phyloP scores from a whole-genome alignment of 2,113 vertebrate species.

The Solea senegalensis region DNA sequence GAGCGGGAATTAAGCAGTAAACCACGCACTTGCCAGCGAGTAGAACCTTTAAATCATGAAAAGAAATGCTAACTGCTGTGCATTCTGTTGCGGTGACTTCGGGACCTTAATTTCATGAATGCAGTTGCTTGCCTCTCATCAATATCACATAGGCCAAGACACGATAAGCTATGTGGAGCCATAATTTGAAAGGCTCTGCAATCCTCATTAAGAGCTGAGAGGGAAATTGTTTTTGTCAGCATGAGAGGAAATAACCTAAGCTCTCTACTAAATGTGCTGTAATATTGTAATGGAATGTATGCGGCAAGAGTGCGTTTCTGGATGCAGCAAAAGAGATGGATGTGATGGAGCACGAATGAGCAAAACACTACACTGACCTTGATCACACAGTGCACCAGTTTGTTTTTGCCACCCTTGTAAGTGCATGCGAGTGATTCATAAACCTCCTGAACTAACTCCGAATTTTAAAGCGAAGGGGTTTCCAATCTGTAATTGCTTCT shows the following conservation, averaged over 20 bases:
- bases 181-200: slow-evolving; percentile 67
- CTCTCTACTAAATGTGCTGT: slow-evolving; percentile 60
- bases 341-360: slow-evolving; percentile 23
- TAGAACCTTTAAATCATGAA: slow-evolving; percentile 61
- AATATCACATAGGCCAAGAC: slow-evolving; percentile 61
- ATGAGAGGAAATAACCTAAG: slow-evolving; percentile 64
- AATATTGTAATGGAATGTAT: slow-evolving; percentile 61
- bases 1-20: slow-evolving; percentile 55
- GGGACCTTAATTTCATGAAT: slow-evolving; percentile 60
- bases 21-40: slow-evolving; percentile 49
- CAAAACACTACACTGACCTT: slow-evolving; percentile 50
- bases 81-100: slow-evolving; percentile 53
- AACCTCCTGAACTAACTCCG: background rate
- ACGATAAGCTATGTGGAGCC: slow-evolving; percentile 54
- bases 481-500: background rate
- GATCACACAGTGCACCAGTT: slow-evolving; percentile 19
- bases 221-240: slow-evolving; percentile 71
- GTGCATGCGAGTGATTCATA: slow-evolving; percentile 2
- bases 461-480: background rate
- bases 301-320: slow-evolving; percentile 49
- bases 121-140: slow-evolving; percentile 63
- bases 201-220: slow-evolving; percentile 68
- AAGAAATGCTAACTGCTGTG: slow-evolving; percentile 55
- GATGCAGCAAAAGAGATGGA: slow-evolving; percentile 40
- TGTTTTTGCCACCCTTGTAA: background rate